Conservation (phyloP, 2,797 vertebrate genomes). For the Loriculus beryllinus region DNA sequence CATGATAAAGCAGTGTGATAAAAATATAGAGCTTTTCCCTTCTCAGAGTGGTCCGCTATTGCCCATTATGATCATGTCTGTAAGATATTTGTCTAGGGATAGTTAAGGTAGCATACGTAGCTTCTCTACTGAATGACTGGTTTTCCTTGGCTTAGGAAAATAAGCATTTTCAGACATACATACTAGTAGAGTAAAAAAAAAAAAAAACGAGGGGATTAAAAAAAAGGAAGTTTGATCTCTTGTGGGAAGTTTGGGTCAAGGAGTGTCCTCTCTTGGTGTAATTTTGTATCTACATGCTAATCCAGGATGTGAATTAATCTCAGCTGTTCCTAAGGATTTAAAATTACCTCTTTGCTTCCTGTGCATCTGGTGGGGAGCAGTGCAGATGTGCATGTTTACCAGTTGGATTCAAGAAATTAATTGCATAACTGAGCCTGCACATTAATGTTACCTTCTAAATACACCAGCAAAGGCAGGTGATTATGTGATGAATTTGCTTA, state of each 20-base stretch:
- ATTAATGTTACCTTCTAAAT: not conserved
- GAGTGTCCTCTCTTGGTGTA: not conserved
- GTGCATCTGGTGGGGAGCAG: not conserved
- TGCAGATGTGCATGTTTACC: not conserved
- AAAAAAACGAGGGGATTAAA: not conserved
- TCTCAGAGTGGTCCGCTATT: not conserved
- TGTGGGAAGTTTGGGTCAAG: not conserved
- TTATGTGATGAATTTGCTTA: conserved; percentile 52
- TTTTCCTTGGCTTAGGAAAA: not conserved
- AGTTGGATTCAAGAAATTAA: not conserved
- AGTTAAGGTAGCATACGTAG: not conserved
- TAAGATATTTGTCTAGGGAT: not conserved
- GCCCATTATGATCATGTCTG: not conserved
- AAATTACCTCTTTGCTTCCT: not conserved
- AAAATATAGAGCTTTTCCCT: not conserved
- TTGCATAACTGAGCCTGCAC: not conserved
- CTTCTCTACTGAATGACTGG: not conserved
- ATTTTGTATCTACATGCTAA: not conserved
- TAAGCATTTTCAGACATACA: fast-evolving
- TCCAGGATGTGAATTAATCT: not conserved
- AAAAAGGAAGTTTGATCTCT: not conserved
- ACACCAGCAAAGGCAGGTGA: not conserved
- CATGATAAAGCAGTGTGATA: not conserved
- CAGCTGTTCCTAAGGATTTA: not conserved
- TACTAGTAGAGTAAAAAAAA: not conserved